These are phyloP conservation scores for Hedya salicella DNA, from an alignment of 2,888 invertebrate species.

Conservation along the genomic window DNA sequence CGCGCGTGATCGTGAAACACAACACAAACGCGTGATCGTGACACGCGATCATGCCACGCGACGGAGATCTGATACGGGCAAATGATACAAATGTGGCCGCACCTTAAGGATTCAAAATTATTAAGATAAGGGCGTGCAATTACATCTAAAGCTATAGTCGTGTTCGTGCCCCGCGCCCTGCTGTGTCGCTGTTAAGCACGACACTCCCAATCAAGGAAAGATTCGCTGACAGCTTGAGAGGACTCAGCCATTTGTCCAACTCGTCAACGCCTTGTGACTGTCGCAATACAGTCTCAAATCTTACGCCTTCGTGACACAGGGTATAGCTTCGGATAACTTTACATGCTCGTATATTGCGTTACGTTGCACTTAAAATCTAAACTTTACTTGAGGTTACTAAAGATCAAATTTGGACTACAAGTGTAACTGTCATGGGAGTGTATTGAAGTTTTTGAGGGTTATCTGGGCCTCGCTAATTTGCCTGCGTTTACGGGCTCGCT, in stretches of 20 bases:
- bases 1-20: no score
- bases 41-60: no score
- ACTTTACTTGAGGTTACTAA: neutral
- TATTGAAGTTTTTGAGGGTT: neutral
- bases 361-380: neutral
- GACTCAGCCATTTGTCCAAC: slow-evolving; percentile 4
- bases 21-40: no score
- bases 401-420: neutral
- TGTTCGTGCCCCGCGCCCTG: slow-evolving; percentile 4
- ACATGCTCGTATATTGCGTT: neutral
- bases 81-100: no score
- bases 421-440: neutral
- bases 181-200: slow-evolving; percentile 3
- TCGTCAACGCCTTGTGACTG: neutral
- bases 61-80: no score
- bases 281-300: neutral
- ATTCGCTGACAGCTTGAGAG: slow-evolving; percentile 22
- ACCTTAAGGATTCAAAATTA: no score
- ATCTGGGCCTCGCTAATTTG: slow-evolving; percentile 21
- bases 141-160: slow-evolving; percentile 6
- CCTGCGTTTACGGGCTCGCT: slow-evolving; percentile 20
- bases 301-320: neutral
- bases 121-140: no score
- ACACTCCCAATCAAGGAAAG: slow-evolving; percentile 13
- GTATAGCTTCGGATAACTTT: neutral